phyloP scores from a whole-genome alignment of 2,888 invertebrate genomes.

The Pogonocherus hispidulus region DNA sequence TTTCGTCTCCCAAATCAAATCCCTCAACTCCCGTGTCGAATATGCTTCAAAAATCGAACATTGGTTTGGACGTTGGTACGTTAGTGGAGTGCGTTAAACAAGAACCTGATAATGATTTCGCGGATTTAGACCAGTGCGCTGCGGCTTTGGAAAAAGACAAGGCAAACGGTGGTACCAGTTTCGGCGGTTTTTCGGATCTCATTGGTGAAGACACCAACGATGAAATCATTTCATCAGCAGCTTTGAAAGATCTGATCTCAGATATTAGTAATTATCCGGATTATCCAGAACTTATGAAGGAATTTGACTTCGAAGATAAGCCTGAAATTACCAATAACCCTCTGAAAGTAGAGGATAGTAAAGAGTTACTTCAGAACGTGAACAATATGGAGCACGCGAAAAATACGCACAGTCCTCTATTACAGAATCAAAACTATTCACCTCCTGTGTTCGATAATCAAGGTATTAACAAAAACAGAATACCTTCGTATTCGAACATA shows the following conservation, averaged over 20 bases:
- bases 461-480: constrained; percentile 48
- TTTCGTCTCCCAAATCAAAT: constrained; percentile 71
- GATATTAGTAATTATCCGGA: constrained; percentile 82
- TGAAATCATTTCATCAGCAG: constrained; percentile 81
- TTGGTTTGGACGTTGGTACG: constrained; percentile 73
- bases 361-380: constrained; percentile 56
- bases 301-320: constrained; percentile 81
- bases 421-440: constrained; percentile 63
- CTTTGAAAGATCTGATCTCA: constrained; percentile 88
- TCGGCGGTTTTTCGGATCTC: constrained; percentile 85
- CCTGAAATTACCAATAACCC: constrained; percentile 59
- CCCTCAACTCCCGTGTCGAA: constrained; percentile 65
- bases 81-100: constrained; percentile 80
- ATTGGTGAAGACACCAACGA: constrained; percentile 88
- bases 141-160: constrained; percentile 89
- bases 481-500: constrained; percentile 63
- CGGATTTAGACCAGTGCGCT: constrained; percentile 88
- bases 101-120: constrained; percentile 84
- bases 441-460: constrained; percentile 64
- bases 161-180: constrained; percentile 78
- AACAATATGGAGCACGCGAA: constrained; percentile 47
- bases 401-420: constrained; percentile 60
- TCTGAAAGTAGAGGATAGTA: constrained; percentile 64
- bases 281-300: constrained; percentile 83
- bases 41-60: constrained; percentile 63